Conservation (phyloP, 2,113 vertebrate species). For the Micronisus gabar region DNA sequence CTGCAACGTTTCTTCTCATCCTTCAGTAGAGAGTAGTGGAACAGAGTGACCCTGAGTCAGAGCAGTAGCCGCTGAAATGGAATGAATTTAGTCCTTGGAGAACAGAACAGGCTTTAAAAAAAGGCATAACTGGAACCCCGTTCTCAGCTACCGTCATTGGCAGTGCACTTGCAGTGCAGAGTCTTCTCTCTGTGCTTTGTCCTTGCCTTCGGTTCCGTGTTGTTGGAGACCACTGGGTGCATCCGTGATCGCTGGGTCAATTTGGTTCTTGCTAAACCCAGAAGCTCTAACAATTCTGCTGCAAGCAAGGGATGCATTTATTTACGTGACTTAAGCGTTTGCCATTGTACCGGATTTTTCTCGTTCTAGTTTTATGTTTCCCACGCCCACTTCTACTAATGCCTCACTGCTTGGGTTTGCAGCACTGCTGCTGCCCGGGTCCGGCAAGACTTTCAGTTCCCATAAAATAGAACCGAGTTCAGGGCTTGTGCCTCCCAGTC, state of each 20-base stretch:
- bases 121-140: fast-evolving
- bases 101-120: background rate
- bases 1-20: background rate
- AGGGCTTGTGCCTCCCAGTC: background rate
- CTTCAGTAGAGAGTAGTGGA: background rate
- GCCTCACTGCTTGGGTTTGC: background rate
- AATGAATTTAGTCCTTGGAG: background rate
- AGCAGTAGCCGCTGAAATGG: background rate
- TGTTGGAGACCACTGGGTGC: background rate
- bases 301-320: background rate
- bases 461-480: fast-evolving
- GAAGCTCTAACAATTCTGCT: background rate
- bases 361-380: no score
- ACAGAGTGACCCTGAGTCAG: background rate
- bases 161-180: fast-evolving
- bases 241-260: fast-evolving
- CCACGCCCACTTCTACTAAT: fast-evolving
- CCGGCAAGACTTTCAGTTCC: background rate
- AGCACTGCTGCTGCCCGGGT: background rate
- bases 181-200: no score
- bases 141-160: fast-evolving
- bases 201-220: background rate
- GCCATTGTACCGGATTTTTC: background rate
- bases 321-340: background rate
- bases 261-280: background rate